A percentile compares a stretch with the other conserved stretches of the same genome.
Evolutionary conservation across 2,113 vertebrate species (phyloP).

Genomic region (Tenrec ecaudatus): DNA sequence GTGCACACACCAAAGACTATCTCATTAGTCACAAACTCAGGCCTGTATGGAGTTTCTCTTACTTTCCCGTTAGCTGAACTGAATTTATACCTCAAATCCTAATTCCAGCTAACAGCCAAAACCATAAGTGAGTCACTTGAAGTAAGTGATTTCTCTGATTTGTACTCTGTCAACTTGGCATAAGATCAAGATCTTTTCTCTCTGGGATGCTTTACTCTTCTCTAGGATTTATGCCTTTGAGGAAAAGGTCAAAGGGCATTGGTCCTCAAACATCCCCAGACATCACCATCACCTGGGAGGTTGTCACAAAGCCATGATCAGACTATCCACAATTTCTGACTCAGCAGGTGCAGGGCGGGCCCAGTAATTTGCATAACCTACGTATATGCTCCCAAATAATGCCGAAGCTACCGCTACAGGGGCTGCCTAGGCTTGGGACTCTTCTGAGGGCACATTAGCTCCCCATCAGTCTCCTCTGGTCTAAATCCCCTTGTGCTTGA

Average conservation of each 20-base stretch:
- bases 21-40: conserved; percentile 22
- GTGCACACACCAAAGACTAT: neutral
- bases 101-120: conserved; percentile 66
- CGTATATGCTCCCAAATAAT: too few relatives aligned
- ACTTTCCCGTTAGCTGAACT: conserved; percentile 66
- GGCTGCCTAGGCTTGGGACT: neutral
- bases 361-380: too few relatives aligned
- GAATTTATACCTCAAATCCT: conserved; percentile 55
- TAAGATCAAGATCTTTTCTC: neutral
- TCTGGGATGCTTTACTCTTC: neutral
- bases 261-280: neutral
- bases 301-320: too few relatives aligned
- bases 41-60: conserved; percentile 40
- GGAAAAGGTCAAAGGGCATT: neutral
- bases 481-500: neutral
- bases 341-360: too few relatives aligned
- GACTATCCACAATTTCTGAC: neutral
- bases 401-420: too few relatives aligned
- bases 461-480: neutral
- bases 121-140: conserved; percentile 65
- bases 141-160: conserved; percentile 65
- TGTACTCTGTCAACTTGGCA: conserved; percentile 56
- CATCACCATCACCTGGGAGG: neutral
- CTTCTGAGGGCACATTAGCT: neutral
- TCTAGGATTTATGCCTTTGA: neutral